Conservation (phyloP, 2,797 vertebrate species). For the Pterois miles region DNA sequence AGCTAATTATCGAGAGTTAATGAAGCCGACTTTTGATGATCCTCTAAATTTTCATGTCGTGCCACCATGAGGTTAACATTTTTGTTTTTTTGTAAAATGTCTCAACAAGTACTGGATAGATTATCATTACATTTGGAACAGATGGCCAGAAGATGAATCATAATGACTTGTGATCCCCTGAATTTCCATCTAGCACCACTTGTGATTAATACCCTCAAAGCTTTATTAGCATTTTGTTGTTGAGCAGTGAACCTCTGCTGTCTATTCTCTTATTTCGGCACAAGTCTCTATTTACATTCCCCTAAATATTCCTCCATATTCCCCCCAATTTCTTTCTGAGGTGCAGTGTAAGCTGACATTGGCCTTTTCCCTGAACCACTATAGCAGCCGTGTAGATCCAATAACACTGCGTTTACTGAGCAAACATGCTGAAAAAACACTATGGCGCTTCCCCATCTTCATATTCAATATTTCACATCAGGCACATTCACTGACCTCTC, state of each 20-base stretch:
- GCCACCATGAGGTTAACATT: background rate
- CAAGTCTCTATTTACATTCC: background rate
- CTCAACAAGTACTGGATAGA: background rate
- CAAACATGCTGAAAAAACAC: conserved; percentile 65
- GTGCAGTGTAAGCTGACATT: conserved; percentile 8
- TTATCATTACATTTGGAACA: background rate
- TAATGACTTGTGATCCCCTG: background rate
- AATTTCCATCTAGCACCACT: background rate
- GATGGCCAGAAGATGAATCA: background rate
- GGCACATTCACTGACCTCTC: conserved; percentile 63
- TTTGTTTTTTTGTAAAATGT: background rate
- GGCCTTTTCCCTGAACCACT: conserved; percentile 43
- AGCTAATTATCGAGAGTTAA: no score
- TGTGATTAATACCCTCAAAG: background rate
- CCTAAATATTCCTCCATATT: background rate
- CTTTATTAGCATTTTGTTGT: conserved; percentile 13
- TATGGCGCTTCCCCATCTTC: conserved; percentile 38
- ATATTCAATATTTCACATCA: conserved; percentile 70
- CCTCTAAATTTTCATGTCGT: background rate
- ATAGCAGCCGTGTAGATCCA: conserved; percentile 54
- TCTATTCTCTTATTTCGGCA: conserved; percentile 5
- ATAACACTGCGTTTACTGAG: conserved; percentile 64
- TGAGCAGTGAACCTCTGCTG: background rate
- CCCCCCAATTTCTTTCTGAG: conserved; percentile 24
- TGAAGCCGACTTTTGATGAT: background rate